Evolutionary conservation across 2,888 invertebrate genomes (phyloP).

Genomic region (Fragum whitleyi): DNA sequence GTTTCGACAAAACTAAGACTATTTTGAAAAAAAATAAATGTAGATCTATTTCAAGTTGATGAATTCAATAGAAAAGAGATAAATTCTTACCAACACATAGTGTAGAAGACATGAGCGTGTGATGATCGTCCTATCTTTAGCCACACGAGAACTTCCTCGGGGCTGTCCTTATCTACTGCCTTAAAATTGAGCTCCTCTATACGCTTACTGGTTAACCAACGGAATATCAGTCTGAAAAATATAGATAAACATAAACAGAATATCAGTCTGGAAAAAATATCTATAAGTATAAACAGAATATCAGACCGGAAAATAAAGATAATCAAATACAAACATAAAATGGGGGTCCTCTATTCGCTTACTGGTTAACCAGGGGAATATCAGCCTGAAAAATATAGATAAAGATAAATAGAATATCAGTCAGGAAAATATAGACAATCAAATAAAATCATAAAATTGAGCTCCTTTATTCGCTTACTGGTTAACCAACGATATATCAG

Average conservation of each 20-base stretch:
- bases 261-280: no score
- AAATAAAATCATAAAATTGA: no score
- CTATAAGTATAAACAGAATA: no score
- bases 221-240: constrained; percentile 68
- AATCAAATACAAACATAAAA: no score
- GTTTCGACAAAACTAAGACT: no score
- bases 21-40: no score
- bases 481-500: constrained; percentile 71
- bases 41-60: no score
- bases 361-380: constrained; percentile 71
- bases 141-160: constrained; percentile 68
- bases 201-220: constrained; percentile 71
- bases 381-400: constrained; percentile 66
- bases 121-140: constrained; percentile 65
- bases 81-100: constrained; percentile 67
- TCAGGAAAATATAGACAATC: no score
- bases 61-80: no score
- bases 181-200: constrained; percentile 65
- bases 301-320: no score
- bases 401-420: no score
- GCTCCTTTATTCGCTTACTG: constrained; percentile 63
- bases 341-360: constrained; percentile 64
- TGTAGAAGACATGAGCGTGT: constrained; percentile 71
- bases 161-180: constrained; percentile 63
- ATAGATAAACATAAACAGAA: no score